Base-by-base conservation (phyloP, 1,140 invertebrate genomes). In the Orchestia grillus region DNA sequence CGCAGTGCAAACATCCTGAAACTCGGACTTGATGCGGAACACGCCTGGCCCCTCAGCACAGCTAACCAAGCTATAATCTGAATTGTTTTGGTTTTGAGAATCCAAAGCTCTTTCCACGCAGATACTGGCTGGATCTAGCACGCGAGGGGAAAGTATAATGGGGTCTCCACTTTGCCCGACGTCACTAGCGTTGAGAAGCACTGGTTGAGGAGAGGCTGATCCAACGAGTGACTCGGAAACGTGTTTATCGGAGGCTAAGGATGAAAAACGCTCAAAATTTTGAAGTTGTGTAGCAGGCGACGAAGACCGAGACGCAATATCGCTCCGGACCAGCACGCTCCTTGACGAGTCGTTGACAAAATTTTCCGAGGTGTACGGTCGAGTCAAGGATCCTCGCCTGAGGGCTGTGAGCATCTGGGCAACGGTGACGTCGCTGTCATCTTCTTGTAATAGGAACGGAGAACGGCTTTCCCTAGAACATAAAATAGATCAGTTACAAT, bases 371-470 rank as follows among this genome's bases (percentile, higher is more conserved):
- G 43, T 42, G 36, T 94, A 47, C 19, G 41, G 92, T 28, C 92
- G 43, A 42, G 92, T 45, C 40, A 94, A 47, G 11, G 92, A 94
- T 19, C 92, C 92, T 47, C 92, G 92, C 92, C 92, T 44, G 6
- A 94, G 44, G 8, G 43, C 92, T 15, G 92, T 94, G 36, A 94
- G 92, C 92, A 94, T 94, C 44, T 94, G 92, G 0, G 92, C 92
- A 6, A 94, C 92, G 23, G 92, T 94, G 43, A 94, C 92, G 36
- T 94, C 92, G n/a, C 92, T 94, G 36, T 94, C 92, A 44, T 94
- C 92, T 28, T 94, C 92, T 45, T 6, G 44, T 15, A 44, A 94
- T 44, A 94, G 44, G n/a, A 94, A 94, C 43, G 92, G 92, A n/a
- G 92, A 94, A n/a, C 44, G 43, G 11, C 92, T 40, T 28, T 47